Conservation (phyloP, 2,888 invertebrate species). For the Aleiodes alternator region DNA sequence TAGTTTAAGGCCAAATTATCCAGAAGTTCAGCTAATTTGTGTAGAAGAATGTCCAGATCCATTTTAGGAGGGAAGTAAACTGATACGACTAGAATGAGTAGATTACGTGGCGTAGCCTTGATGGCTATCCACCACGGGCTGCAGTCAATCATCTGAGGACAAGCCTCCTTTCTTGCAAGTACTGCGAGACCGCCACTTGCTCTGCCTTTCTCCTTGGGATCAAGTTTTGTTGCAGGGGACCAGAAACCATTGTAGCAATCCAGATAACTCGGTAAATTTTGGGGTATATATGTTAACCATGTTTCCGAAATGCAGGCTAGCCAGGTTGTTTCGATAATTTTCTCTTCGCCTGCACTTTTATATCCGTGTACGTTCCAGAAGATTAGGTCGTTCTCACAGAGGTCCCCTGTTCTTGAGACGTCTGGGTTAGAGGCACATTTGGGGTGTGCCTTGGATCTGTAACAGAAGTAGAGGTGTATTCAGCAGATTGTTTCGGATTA, state of each 20-base stretch:
- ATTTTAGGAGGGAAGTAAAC: neutral
- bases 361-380: neutral
- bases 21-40: neutral
- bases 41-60: neutral
- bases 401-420: neutral
- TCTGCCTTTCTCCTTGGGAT: neutral
- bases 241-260: neutral
- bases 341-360: neutral
- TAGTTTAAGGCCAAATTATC: neutral
- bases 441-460: neutral
- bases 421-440: neutral
- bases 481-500: neutral
- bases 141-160: neutral
- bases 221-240: neutral
- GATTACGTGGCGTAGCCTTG: neutral
- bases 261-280: neutral
- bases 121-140: neutral
- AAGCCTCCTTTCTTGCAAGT: no score
- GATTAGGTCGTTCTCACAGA: neutral
- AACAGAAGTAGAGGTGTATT: neutral
- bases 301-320: constrained; percentile 3
- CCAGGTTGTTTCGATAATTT: neutral
- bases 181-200: constrained; percentile 13
- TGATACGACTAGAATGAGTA: neutral
- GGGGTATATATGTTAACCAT: neutral